phyloP scores from a whole-genome alignment of 2,797 vertebrate genomes.

The Carapus acus region DNA sequence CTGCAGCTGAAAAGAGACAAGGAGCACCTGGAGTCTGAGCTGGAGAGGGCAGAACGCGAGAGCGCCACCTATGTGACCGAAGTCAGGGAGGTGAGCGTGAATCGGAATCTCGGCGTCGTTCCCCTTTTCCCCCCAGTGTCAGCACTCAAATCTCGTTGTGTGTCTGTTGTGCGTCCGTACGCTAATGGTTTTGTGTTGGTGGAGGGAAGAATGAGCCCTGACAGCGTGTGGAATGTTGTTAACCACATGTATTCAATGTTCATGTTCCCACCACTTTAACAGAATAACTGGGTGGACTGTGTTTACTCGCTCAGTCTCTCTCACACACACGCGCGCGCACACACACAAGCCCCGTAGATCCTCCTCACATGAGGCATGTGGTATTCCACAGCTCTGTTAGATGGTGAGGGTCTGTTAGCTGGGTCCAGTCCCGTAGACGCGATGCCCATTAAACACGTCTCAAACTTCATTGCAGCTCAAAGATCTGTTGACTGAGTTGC shows the following conservation, averaged over 20 bases:
- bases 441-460: conserved; percentile 68
- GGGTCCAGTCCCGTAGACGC: conserved; percentile 14
- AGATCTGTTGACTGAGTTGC: conserved; percentile 99
- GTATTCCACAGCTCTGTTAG: neutral
- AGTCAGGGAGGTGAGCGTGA: conserved; percentile 87
- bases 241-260: too few species aligned
- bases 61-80: conserved; percentile 91
- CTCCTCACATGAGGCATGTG: too few species aligned
- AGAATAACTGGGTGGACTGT: too few species aligned
- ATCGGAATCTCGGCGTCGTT: neutral
- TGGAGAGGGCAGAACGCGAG: conserved; percentile 91
- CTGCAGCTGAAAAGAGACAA: conserved; percentile 75
- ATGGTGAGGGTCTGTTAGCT: conserved; percentile 20
- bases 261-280: too few species aligned
- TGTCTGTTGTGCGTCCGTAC: conserved; percentile 10
- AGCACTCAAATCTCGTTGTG: conserved; percentile 1
- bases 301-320: too few species aligned
- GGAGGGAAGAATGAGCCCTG: too few species aligned
- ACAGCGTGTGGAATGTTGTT: too few species aligned
- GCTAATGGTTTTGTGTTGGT: conserved; percentile 10
- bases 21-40: conserved; percentile 88
- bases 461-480: conserved; percentile 99
- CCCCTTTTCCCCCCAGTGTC: conserved; percentile 11
- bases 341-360: too few species aligned
- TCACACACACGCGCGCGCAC: too few species aligned